phyloP scores from a whole-genome alignment of 1,140 invertebrate genomes.

The Hycleus phaleratus region DNA sequence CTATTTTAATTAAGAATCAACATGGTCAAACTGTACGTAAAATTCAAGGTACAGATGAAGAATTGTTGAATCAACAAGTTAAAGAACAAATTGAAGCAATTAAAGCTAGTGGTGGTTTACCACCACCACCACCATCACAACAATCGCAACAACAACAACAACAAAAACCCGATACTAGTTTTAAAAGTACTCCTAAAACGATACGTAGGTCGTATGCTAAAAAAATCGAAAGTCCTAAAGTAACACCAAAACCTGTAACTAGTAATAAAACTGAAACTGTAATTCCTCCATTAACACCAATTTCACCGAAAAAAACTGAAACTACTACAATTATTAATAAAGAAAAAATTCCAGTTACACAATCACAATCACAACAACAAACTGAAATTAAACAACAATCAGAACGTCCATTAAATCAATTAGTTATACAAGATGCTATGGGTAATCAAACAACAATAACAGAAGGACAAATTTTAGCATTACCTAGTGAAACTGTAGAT shows the following conservation, averaged over 20 bases:
- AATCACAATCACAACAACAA: constrained; percentile 6
- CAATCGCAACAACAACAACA: background rate
- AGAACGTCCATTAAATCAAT: constrained; percentile 34
- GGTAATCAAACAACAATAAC: constrained; percentile 41
- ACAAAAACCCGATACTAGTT: background rate
- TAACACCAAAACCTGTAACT: background rate
- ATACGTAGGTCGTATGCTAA: constrained; percentile 18
- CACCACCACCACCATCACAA: constrained; percentile 15
- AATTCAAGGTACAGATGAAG: constrained; percentile 30
- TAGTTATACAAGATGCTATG: constrained; percentile 37
- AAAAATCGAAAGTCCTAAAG: constrained; percentile 6
- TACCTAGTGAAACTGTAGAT: constrained; percentile 58
- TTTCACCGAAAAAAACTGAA: constrained; percentile 26
- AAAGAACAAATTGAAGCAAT: constrained; percentile 39
- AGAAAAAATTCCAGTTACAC: background rate
- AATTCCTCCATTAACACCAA: constrained; percentile 22
- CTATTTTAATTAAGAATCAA: constrained; percentile 34
- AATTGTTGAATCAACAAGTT: constrained; percentile 33
- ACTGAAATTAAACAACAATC: constrained; percentile 18
- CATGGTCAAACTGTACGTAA: constrained; percentile 35
- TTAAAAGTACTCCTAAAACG: constrained; percentile 4
- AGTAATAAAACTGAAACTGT: constrained; percentile 1
- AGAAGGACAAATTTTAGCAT: constrained; percentile 56
- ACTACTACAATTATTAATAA: background rate
- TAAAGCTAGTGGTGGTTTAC: constrained; percentile 24